These are phyloP conservation scores for Lasiommata megera DNA, from an alignment of 2,888 invertebrate species.

Conservation along the genomic window DNA sequence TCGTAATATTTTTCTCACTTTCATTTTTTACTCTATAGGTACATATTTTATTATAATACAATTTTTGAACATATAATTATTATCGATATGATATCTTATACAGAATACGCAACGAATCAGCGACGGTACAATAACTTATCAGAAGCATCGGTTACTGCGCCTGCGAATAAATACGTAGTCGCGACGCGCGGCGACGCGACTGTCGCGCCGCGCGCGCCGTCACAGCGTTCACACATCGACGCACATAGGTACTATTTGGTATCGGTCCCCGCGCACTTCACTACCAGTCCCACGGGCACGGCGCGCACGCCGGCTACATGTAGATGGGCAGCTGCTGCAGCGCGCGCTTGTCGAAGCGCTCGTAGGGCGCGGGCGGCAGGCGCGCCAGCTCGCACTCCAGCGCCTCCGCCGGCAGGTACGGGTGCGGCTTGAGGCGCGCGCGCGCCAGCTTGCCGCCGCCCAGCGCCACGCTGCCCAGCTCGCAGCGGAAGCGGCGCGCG, in stretches of 20 bases:
- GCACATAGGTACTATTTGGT: slow-evolving; percentile 76
- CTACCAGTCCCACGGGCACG: slow-evolving; percentile 72
- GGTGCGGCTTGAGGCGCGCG: slow-evolving; percentile 21
- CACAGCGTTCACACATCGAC: slow-evolving; percentile 62
- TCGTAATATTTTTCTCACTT: slow-evolving; percentile 80
- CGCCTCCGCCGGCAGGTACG: slow-evolving; percentile 49
- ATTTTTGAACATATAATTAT: slow-evolving; percentile 76
- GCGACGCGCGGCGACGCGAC: slow-evolving; percentile 49
- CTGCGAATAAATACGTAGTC: slow-evolving; percentile 73
- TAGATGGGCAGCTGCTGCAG: slow-evolving; percentile 78
- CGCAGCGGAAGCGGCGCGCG: slow-evolving; percentile 40
- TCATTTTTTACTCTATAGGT: slow-evolving; percentile 78
- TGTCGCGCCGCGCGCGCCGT: slow-evolving; percentile 30
- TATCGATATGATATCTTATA: slow-evolving; percentile 80
- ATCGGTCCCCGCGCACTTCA: slow-evolving; percentile 64
- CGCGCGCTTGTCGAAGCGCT: slow-evolving; percentile 76
- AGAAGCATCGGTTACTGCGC: slow-evolving; percentile 73
- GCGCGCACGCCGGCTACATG: slow-evolving; percentile 75
- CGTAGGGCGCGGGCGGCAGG: slow-evolving; percentile 53
- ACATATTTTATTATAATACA: slow-evolving; percentile 77
- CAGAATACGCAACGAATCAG: slow-evolving; percentile 77
- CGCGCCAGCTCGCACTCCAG: slow-evolving; percentile 73
- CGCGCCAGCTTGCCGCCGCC: slow-evolving; percentile 38
- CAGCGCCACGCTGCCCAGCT: slow-evolving; percentile 34
- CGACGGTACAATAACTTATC: slow-evolving; percentile 73